Conservation (phyloP, 1,140 invertebrate genomes). For the Triops cancriformis region DNA sequence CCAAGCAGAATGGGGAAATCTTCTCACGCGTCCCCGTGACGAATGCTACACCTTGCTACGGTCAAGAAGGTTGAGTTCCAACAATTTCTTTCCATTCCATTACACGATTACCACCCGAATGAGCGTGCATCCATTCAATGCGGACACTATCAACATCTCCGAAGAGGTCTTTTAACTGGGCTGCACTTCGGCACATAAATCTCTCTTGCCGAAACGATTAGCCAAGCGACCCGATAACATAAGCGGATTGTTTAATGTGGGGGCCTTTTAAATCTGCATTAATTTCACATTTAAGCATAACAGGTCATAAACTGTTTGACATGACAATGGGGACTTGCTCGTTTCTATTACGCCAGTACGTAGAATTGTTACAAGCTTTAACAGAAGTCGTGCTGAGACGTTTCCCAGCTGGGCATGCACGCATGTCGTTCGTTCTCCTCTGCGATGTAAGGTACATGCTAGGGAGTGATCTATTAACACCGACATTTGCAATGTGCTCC, state of each 20-base stretch:
- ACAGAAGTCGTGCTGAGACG: constrained; percentile 8
- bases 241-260: neutral
- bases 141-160: neutral
- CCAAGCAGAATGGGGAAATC: neutral
- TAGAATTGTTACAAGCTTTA: constrained; percentile 3
- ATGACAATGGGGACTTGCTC: constrained; percentile 3
- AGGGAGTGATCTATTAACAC: constrained; percentile 10
- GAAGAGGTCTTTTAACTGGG: neutral
- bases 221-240: neutral
- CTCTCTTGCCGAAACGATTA: neutral
- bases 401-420: neutral
- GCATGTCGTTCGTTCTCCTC: neutral
- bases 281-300: neutral
- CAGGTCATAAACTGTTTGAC: neutral
- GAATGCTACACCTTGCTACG: constrained; percentile 1
- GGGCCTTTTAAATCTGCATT: neutral
- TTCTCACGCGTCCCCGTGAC: constrained; percentile 8
- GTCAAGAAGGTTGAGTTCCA: neutral
- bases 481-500: constrained; percentile 4
- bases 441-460: neutral
- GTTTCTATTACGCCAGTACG: neutral
- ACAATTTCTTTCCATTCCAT: constrained; percentile 14
- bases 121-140: neutral
- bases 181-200: neutral
- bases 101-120: neutral